Percentiles rank a stretch among this genome's conserved stretches.
Conservation (phyloP, 1,140 invertebrate species). For the Steinernema khuongi region DNA sequence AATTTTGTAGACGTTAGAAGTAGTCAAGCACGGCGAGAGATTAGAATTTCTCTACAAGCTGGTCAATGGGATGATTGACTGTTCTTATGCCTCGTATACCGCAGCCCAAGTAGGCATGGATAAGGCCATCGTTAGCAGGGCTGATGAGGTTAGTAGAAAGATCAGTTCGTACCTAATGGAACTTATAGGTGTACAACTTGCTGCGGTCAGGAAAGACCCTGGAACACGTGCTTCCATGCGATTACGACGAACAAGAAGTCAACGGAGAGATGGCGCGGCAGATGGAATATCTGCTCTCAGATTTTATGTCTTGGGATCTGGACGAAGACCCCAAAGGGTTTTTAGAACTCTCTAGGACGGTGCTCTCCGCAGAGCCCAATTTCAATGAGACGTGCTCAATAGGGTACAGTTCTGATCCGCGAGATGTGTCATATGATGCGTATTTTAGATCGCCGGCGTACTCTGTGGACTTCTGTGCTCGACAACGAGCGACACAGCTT, state of each 20-base stretch:
- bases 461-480: too few relatives aligned
- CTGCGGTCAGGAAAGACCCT: neutral
- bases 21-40: conserved; percentile 33
- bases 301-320: neutral
- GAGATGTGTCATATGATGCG: too few relatives aligned
- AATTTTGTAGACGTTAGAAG: conserved; percentile 47
- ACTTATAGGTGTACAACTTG: neutral
- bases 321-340: neutral
- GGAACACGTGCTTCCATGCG: neutral
- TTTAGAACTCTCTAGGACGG: neutral
- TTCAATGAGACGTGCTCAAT: too few relatives aligned
- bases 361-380: too few relatives aligned
- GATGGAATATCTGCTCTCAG: neutral
- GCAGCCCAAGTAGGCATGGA: conserved; percentile 49
- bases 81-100: conserved; percentile 48
- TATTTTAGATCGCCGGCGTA: too few relatives aligned
- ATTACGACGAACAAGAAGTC: neutral
- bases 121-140: conserved; percentile 37
- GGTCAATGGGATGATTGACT: conserved; percentile 45
- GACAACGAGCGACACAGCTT: too few relatives aligned
- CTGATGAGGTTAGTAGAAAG: conserved; percentile 42
- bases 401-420: too few relatives aligned
- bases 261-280: neutral
- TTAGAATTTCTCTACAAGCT: conserved; percentile 45
- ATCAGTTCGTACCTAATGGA: neutral